A percentile compares a stretch with the other conserved stretches of the same genome.
Evolutionary conservation across 2,797 vertebrate genomes (phyloP).

Genomic region (Microcaecilia unicolor): DNA sequence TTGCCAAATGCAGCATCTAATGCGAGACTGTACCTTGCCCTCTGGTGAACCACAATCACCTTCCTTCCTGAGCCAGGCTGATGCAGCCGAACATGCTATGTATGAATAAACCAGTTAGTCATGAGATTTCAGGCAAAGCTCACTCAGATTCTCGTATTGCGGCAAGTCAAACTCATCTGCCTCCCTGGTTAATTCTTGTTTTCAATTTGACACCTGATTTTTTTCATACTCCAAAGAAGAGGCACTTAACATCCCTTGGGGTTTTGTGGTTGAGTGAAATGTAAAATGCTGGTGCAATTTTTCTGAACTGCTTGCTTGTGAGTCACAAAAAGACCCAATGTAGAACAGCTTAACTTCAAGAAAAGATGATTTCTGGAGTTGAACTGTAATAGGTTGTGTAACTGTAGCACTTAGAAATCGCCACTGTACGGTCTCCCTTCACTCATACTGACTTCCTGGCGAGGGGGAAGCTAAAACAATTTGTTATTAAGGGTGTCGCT

Average conservation of each 20-base stretch:
- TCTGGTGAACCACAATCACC: too few relatives aligned
- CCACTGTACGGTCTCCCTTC: too few relatives aligned
- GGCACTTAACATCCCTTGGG: neutral
- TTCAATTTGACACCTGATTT: constrained; percentile 27
- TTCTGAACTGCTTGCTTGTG: neutral
- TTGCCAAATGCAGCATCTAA: too few relatives aligned
- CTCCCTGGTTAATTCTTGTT: constrained; percentile 16
- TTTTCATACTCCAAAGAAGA: constrained; percentile 3
- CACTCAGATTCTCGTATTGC: constrained; percentile 17
- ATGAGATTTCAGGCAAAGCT: constrained; percentile 10
- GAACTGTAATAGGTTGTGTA: too few relatives aligned
- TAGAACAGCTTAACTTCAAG: too few relatives aligned
- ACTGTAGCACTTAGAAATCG: too few relatives aligned
- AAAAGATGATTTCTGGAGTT: too few relatives aligned
- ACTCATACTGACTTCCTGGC: too few relatives aligned
- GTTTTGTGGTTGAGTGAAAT: constrained; percentile 8
- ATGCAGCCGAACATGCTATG: too few relatives aligned
- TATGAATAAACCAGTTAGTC: constrained; percentile 19
- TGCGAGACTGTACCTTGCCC: too few relatives aligned
- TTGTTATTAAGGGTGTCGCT: too few relatives aligned
- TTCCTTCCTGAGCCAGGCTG: constrained; percentile 30
- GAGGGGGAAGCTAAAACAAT: too few relatives aligned
- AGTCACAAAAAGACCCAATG: neutral
- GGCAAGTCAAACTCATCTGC: constrained; percentile 2
- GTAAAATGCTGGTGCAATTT: constrained; percentile 9